Evolutionary conservation across 2,113 vertebrate species (phyloP).

Genomic region (Athene cunicularia): DNA sequence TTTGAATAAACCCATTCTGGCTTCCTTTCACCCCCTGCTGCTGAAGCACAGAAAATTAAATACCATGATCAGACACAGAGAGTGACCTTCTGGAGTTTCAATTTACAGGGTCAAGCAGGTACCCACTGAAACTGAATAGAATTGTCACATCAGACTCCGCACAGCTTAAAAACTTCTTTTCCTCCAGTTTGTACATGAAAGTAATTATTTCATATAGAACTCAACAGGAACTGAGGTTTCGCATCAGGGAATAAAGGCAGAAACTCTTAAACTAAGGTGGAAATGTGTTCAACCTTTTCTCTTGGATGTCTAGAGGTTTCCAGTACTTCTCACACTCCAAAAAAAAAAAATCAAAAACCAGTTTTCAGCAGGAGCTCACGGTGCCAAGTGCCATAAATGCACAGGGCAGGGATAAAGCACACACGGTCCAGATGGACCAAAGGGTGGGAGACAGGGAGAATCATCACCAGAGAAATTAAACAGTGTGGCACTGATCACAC

Average conservation of each 20-base stretch:
- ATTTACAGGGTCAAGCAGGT: constrained; percentile 65
- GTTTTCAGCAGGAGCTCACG: fast-evolving
- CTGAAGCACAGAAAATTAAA: constrained; percentile 2
- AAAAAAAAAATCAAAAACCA: neutral
- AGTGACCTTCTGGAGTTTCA: constrained; percentile 24
- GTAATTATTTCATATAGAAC: constrained; percentile 22
- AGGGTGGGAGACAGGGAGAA: neutral
- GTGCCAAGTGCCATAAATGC: neutral
- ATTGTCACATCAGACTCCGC: constrained; percentile 11
- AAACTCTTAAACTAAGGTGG: neutral
- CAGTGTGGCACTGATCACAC: neutral
- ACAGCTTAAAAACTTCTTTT: neutral
- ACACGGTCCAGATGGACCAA: fast-evolving
- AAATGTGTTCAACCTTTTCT: neutral
- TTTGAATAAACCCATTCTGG: constrained; percentile 14
- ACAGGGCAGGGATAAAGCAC: neutral
- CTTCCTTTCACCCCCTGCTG: neutral
- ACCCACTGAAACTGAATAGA: constrained; percentile 16
- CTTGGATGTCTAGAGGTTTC: neutral
- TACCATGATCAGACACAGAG: neutral
- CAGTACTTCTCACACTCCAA: neutral
- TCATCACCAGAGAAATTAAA: neutral
- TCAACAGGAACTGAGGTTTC: neutral
- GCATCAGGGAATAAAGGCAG: neutral
- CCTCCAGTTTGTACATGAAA: neutral